Percentiles rank a stretch among this genome's conserved stretches.
Evolutionary conservation across 2,888 invertebrate species (phyloP).

Genomic region (Lithosia quadra): DNA sequence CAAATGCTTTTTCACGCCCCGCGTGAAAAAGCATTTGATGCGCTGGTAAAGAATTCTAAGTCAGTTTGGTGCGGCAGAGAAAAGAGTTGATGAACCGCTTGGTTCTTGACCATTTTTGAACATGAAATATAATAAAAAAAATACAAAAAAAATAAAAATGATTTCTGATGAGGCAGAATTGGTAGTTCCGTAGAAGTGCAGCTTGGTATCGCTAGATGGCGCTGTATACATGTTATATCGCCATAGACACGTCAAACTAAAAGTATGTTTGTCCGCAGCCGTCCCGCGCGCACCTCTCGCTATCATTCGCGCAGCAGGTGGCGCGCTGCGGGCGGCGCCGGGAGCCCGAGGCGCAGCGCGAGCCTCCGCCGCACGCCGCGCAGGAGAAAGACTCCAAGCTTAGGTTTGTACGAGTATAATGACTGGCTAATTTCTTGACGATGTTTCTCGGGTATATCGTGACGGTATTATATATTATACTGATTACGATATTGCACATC

Average conservation of each 20-base stretch:
- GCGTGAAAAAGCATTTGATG: no score
- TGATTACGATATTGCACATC: background rate
- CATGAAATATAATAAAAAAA: no score
- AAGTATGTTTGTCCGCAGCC: slow-evolving; percentile 53
- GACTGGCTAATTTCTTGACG: no score
- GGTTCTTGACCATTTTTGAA: no score
- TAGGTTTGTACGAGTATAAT: slow-evolving; percentile 86
- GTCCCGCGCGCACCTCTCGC: slow-evolving; percentile 85
- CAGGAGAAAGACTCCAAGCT: slow-evolving; percentile 80
- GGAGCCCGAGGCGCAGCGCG: slow-evolving; percentile 71
- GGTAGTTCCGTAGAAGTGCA: background rate
- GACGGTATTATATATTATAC: no score
- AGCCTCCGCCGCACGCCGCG: slow-evolving; percentile 66
- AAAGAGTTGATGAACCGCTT: no score
- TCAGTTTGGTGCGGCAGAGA: no score
- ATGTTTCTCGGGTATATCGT: no score
- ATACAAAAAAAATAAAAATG: no score
- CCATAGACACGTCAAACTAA: background rate
- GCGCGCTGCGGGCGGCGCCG: slow-evolving; percentile 93
- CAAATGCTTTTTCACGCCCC: background rate
- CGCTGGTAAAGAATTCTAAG: no score
- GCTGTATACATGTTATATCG: no score
- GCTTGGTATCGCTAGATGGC: background rate
- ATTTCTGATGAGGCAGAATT: no score
- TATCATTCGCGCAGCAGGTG: slow-evolving; percentile 97